Evolutionary conservation across 2,113 vertebrate genomes (phyloP).

Genomic region (Aleadryas rufinucha): DNA sequence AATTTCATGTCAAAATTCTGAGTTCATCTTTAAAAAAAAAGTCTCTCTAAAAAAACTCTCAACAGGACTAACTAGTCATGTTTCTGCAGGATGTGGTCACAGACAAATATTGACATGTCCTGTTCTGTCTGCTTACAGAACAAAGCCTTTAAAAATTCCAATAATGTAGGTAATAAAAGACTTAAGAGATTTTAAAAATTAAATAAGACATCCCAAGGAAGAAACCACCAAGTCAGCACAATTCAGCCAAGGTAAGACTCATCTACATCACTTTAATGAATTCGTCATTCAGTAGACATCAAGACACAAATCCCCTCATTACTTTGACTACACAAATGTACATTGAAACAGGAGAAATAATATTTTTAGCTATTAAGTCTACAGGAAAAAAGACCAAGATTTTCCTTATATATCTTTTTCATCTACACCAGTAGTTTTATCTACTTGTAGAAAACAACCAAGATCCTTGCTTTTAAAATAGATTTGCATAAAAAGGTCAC

Average conservation of each 20-base stretch:
- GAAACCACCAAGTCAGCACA: not conserved
- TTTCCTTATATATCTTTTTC: not conserved
- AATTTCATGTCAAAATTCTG: conserved; percentile 2
- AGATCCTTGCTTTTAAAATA: not conserved
- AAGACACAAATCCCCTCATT: not conserved
- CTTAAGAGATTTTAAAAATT: not conserved
- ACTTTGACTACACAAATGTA: not conserved
- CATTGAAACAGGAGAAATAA: not conserved
- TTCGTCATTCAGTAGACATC: not conserved
- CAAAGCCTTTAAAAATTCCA: conserved; percentile 13
- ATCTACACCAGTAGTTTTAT: not conserved
- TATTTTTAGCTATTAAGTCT: not conserved
- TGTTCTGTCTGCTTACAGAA: conserved; percentile 27
- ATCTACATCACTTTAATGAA: not conserved
- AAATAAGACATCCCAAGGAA: not conserved
- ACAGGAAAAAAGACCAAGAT: not conserved
- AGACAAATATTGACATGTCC: conserved; percentile 54
- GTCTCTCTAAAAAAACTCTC: not conserved
- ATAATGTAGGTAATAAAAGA: conserved; percentile 8
- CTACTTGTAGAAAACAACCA: not conserved
- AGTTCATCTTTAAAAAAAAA: not conserved
- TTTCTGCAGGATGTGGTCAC: conserved; percentile 31
- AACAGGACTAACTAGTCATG: not conserved
- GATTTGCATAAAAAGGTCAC: not conserved
- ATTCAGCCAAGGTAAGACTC: not conserved